A percentile compares a stretch with the other conserved stretches of the same genome.
Conservation (phyloP, 2,888 invertebrate genomes). For the Hirtodrosophila trivittata region DNA sequence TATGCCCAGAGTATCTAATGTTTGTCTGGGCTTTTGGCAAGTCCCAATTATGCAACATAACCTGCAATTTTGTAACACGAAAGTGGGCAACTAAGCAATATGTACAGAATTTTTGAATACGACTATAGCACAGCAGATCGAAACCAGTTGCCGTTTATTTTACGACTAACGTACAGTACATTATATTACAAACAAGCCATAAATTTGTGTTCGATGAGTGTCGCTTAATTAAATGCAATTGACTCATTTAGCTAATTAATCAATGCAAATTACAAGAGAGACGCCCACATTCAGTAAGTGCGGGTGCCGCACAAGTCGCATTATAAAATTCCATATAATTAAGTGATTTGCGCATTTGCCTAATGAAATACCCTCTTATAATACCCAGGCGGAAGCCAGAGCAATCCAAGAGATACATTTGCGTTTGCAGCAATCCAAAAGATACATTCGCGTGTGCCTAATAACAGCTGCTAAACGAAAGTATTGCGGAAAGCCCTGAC, state of each 20-base stretch:
- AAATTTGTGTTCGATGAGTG: constrained; percentile 45
- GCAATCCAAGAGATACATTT: constrained; percentile 42
- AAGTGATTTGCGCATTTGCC: constrained; percentile 69
- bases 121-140: not conserved
- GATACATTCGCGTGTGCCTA: constrained; percentile 61
- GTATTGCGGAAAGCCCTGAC: constrained; percentile 42
- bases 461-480: constrained; percentile 65
- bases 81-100: constrained; percentile 20
- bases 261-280: constrained; percentile 28
- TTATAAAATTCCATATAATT: constrained; percentile 49
- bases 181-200: constrained; percentile 32
- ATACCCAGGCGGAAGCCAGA: constrained; percentile 54
- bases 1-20: constrained; percentile 12
- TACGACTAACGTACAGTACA: constrained; percentile 19
- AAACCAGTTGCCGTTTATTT: constrained; percentile 38
- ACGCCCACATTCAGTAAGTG: constrained; percentile 42
- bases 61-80: constrained; percentile 40
- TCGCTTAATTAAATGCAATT: constrained; percentile 50
- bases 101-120: constrained; percentile 32
- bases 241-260: constrained; percentile 66
- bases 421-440: constrained; percentile 41
- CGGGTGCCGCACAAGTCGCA: constrained; percentile 51
- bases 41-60: constrained; percentile 63
- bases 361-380: constrained; percentile 1
- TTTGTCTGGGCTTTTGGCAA: constrained; percentile 21